phyloP scores from a whole-genome alignment of 2,113 vertebrate genomes.

The Saccopteryx bilineata region DNA sequence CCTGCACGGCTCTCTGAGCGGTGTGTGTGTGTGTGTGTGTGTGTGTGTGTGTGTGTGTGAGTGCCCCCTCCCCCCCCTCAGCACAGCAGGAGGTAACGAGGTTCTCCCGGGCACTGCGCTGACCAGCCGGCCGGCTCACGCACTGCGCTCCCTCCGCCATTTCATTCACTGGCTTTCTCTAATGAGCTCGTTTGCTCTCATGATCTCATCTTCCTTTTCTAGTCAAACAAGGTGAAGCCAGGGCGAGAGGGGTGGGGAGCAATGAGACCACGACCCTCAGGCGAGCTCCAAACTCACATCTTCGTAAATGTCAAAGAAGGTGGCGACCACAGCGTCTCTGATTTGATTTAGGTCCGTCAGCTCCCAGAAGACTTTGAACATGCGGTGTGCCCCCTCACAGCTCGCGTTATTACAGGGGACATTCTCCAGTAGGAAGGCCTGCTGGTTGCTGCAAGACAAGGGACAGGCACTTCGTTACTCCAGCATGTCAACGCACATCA shows the following conservation, averaged over 20 bases:
- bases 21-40: too few species aligned
- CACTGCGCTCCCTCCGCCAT: conserved; percentile 10
- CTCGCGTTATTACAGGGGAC: conserved; percentile 91
- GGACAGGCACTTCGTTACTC: conserved; percentile 35
- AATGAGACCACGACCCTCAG: conserved; percentile 48
- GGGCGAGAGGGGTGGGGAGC: neutral
- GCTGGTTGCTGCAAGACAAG: conserved; percentile 90
- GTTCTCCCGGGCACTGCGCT: neutral
- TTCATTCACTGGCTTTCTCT: conserved; percentile 44
- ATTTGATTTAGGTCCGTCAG: conserved; percentile 94
- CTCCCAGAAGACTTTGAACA: conserved; percentile 97
- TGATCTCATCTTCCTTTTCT: conserved; percentile 59
- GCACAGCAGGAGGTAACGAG: neutral
- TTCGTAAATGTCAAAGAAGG: conserved; percentile 99
- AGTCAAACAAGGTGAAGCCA: conserved; percentile 27
- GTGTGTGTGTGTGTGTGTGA: too few species aligned
- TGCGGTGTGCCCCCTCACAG: conserved; percentile 90
- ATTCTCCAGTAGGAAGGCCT: conserved; percentile 97
- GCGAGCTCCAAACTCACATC: conserved; percentile 92
- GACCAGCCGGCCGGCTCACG: neutral
- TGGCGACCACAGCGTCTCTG: conserved; percentile 92
- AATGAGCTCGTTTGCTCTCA: conserved; percentile 70
- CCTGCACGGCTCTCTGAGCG: too few species aligned
- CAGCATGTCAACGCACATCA: accelerated
- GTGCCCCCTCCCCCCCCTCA: too few species aligned